Conservation (phyloP, 2,113 vertebrate genomes). For the Mustela nigripes region DNA sequence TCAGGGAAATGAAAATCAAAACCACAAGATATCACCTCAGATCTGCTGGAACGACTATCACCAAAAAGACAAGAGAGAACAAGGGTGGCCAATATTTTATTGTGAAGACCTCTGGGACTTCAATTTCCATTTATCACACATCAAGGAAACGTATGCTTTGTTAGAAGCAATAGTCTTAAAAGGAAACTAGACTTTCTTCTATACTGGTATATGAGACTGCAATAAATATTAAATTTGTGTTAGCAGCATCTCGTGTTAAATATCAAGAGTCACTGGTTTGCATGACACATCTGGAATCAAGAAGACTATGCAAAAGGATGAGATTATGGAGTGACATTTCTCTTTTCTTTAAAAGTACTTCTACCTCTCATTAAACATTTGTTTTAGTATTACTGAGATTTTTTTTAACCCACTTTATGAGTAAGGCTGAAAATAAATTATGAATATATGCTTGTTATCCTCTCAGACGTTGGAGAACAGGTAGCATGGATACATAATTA, state of each 20-base stretch:
- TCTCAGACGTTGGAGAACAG: not conserved
- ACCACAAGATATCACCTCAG: not conserved
- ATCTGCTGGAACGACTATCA: not conserved
- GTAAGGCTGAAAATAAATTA: slow-evolving; percentile 28
- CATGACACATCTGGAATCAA: not conserved
- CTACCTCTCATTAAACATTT: not conserved
- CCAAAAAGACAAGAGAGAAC: not conserved
- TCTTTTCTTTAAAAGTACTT: not conserved
- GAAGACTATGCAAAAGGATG: not conserved
- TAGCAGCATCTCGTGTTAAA: not conserved
- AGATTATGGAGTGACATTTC: not conserved
- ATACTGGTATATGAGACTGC: not conserved
- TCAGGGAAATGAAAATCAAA: not conserved
- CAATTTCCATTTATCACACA: not conserved
- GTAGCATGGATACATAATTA: not conserved
- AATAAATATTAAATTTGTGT: not conserved
- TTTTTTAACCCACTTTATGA: not conserved
- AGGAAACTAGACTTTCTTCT: slow-evolving; percentile 8
- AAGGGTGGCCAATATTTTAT: not conserved
- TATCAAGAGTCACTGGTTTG: not conserved
- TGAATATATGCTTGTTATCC: slow-evolving; percentile 15
- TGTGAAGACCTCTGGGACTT: not conserved
- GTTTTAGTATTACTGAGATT: not conserved
- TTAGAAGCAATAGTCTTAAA: not conserved
- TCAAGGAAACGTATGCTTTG: not conserved